Evolutionary conservation across 2,888 invertebrate species (phyloP).

Genomic region (Limulus polyphemus): DNA sequence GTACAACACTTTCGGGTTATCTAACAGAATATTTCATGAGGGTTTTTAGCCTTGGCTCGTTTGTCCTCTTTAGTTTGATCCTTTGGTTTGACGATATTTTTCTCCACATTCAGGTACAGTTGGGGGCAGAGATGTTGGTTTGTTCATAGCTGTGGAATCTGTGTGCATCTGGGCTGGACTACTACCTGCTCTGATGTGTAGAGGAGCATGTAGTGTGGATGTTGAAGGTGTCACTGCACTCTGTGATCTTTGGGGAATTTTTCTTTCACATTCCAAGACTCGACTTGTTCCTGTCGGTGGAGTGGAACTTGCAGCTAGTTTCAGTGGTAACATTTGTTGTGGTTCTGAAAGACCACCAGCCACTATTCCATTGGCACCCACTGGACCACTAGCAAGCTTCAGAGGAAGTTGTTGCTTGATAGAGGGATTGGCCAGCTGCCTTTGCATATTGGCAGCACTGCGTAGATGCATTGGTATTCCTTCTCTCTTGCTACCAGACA

Average conservation of each 20-base stretch:
- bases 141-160: conserved; percentile 7
- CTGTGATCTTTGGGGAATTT: conserved; percentile 13
- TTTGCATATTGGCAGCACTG: conserved; percentile 62
- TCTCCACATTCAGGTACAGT: conserved; percentile 7
- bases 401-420: conserved; percentile 81
- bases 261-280: conserved; percentile 5
- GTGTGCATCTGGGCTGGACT: conserved; percentile 16
- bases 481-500: conserved; percentile 1
- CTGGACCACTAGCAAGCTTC: conserved; percentile 55
- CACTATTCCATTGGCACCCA: conserved; percentile 11
- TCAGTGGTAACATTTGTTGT: conserved; percentile 17
- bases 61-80: no score
- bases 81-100: no score
- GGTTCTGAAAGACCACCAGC: conserved; percentile 2
- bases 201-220: conserved; percentile 12
- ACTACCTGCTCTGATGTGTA: conserved; percentile 16
- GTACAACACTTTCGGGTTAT: no score
- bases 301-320: conserved; percentile 11
- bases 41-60: no score
- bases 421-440: conserved; percentile 35
- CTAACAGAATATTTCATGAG: no score
- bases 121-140: conserved; percentile 6
- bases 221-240: conserved; percentile 17
- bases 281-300: conserved; percentile 2
- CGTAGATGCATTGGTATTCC: conserved; percentile 54